These are phyloP conservation scores for Gavialis gangeticus DNA, from an alignment of 2,113 vertebrate genomes.

Conservation along the genomic window DNA sequence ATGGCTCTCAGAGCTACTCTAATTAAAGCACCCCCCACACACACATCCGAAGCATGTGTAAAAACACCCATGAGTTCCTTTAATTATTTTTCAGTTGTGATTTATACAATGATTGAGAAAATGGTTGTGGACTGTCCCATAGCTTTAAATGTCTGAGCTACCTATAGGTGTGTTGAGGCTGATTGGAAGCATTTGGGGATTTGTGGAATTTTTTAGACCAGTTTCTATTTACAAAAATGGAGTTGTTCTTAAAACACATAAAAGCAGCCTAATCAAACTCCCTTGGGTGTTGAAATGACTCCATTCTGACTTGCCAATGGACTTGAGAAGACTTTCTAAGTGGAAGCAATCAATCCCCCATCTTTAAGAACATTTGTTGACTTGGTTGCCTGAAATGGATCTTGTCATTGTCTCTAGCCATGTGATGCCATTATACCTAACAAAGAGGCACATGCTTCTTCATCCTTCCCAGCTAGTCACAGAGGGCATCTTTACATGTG, in stretches of 20 bases:
- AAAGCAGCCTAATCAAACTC: neutral
- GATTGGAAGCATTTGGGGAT: neutral
- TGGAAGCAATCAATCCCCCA: neutral
- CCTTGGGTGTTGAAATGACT: neutral
- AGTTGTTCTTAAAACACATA: neutral
- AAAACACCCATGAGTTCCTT: neutral
- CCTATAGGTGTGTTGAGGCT: neutral
- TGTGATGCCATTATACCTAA: neutral
- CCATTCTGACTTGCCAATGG: neutral
- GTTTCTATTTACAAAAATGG: neutral
- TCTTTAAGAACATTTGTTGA: neutral
- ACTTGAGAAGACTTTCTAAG: neutral
- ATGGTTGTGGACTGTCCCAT: neutral
- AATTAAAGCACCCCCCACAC: too few relatives aligned
- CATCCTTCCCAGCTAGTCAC: neutral
- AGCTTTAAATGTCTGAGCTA: neutral
- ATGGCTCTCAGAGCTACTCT: too few relatives aligned
- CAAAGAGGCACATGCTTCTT: neutral
- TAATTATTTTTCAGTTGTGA: neutral
- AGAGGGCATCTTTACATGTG: neutral
- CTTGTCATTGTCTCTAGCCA: neutral
- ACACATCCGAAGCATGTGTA: too few relatives aligned
- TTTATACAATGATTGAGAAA: neutral
- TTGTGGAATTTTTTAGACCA: neutral
- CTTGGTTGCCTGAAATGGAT: neutral